Evolutionary conservation across 2,888 invertebrate species (phyloP).

Genomic region (Crossocerus cetratus): DNA sequence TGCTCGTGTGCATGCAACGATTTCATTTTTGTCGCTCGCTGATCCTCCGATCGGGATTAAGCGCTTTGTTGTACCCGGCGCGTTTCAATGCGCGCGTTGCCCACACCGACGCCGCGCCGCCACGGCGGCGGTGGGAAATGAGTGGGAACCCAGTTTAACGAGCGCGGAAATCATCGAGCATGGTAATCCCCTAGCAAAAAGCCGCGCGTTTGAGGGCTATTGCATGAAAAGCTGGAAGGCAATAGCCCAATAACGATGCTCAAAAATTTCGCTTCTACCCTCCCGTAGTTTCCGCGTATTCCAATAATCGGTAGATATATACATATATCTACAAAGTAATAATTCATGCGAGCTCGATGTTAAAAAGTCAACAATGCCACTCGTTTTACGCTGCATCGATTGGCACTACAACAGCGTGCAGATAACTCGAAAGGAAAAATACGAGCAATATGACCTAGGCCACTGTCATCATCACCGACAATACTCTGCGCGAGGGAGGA

Average conservation of each 20-base stretch:
- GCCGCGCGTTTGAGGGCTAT: constrained; percentile 34
- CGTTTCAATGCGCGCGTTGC: constrained; percentile 24
- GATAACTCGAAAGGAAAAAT: too few species aligned
- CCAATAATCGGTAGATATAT: too few species aligned
- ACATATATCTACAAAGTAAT: too few species aligned
- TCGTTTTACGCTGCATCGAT: too few species aligned
- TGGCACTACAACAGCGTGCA: too few species aligned
- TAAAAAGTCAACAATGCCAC: too few species aligned
- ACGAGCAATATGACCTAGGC: too few species aligned
- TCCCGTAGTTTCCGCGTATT: too few species aligned
- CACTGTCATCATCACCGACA: neutral
- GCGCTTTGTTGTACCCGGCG: constrained; percentile 28
- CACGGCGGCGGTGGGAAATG: neutral
- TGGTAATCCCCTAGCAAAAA: constrained; percentile 9
- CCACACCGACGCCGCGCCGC: constrained; percentile 23
- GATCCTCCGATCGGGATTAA: constrained; percentile 23
- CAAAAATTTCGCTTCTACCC: too few species aligned
- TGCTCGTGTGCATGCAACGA: constrained; percentile 18
- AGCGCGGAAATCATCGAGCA: too few species aligned
- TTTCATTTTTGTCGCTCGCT: constrained; percentile 26
- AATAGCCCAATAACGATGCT: too few species aligned
- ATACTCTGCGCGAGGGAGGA: constrained; percentile 27
- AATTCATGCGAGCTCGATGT: too few species aligned
- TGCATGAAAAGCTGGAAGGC: neutral
- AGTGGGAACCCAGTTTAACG: constrained; percentile 2